Percentiles rank a stretch among this genome's conserved stretches.
Evolutionary conservation across 2,113 vertebrate genomes (phyloP).

Genomic region (Trochalopteron elliotii): DNA sequence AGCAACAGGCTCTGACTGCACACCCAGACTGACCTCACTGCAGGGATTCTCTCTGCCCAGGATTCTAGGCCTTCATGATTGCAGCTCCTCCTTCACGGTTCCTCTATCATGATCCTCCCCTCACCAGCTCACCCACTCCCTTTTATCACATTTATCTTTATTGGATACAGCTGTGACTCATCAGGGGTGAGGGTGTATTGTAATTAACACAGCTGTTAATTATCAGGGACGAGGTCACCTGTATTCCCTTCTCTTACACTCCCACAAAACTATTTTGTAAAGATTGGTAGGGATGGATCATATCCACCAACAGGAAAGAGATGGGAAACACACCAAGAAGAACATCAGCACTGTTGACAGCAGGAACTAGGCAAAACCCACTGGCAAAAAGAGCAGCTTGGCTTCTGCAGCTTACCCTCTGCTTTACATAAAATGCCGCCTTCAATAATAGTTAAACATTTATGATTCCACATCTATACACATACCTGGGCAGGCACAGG

Average conservation of each 20-base stretch:
- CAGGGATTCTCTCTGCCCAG: background rate
- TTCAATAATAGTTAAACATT: background rate
- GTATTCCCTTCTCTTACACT: background rate
- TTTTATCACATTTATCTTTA: background rate
- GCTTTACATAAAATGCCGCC: background rate
- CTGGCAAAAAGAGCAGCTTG: background rate
- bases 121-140: background rate
- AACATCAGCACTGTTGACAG: background rate
- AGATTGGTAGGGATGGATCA: background rate
- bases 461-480: background rate
- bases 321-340: background rate
- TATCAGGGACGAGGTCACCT: background rate
- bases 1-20: background rate
- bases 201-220: background rate
- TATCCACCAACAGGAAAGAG: background rate
- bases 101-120: background rate
- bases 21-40: background rate
- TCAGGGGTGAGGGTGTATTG: background rate
- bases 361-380: background rate
- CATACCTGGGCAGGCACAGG: background rate
- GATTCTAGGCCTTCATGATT: background rate
- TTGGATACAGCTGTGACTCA: background rate
- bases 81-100: no score
- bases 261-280: background rate
- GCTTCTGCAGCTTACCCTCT: background rate